phyloP scores from a whole-genome alignment of 2,797 vertebrate species.

The Enteromius paludinosus region DNA sequence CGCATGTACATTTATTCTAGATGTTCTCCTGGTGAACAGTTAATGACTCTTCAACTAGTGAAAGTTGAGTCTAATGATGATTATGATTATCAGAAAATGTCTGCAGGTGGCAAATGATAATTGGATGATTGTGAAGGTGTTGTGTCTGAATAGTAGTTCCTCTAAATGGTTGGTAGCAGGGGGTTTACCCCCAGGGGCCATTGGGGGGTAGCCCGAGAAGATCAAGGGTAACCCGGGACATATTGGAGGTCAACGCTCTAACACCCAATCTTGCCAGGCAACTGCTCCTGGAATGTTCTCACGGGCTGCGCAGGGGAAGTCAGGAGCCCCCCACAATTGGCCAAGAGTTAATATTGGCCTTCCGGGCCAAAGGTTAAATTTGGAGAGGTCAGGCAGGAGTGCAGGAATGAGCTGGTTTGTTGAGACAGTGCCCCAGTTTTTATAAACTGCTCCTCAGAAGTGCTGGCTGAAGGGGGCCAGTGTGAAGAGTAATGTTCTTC shows the following conservation, averaged over 20 bases:
- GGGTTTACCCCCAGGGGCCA: slow-evolving; percentile 34
- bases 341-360: slow-evolving; percentile 86
- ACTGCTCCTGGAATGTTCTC: slow-evolving; percentile 83
- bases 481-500: slow-evolving; percentile 62
- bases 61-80: slow-evolving; percentile 30
- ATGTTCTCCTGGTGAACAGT: neutral
- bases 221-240: slow-evolving; percentile 82
- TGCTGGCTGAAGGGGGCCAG: slow-evolving; percentile 57
- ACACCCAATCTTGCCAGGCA: slow-evolving; percentile 77
- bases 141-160: slow-evolving; percentile 69
- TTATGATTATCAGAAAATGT: slow-evolving; percentile 49
- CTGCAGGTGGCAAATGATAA: slow-evolving; percentile 69
- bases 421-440: slow-evolving; percentile 63
- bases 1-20: neutral
- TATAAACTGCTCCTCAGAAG: slow-evolving; percentile 61
- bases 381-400: slow-evolving; percentile 79
- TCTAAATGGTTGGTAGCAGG: slow-evolving; percentile 40
- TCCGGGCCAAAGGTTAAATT: slow-evolving; percentile 83
- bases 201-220: slow-evolving; percentile 62
- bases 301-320: slow-evolving; percentile 80
- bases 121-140: slow-evolving; percentile 60
- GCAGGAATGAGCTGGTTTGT: slow-evolving; percentile 70
- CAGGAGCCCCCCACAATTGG: slow-evolving; percentile 79
- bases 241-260: slow-evolving; percentile 79
- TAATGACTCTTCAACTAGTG: neutral